Conservation (phyloP, 2,888 invertebrate genomes). For the Dione vanillae region DNA sequence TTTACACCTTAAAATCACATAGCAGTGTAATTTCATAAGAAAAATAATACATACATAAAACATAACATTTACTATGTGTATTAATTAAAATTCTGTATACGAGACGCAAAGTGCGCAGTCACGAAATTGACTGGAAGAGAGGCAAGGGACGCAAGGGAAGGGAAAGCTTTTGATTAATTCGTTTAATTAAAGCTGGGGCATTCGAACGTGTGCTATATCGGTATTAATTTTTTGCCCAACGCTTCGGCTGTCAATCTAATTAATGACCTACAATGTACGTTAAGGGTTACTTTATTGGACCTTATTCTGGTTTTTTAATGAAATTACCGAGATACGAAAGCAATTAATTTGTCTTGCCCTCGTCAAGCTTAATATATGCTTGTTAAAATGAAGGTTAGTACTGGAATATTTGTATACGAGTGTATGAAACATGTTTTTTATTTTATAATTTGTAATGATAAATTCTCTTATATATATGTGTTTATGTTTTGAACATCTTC, state of each 20-base stretch:
- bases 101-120: conserved; percentile 51
- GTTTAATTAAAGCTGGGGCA: conserved; percentile 58
- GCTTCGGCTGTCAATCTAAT: conserved; percentile 50
- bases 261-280: conserved; percentile 46
- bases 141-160: conserved; percentile 13
- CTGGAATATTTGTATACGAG: neutral
- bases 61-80: conserved; percentile 40
- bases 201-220: conserved; percentile 52
- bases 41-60: conserved; percentile 27
- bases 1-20: neutral
- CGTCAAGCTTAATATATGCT: conserved; percentile 18
- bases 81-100: conserved; percentile 52
- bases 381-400: conserved; percentile 22
- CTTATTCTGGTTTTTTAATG: conserved; percentile 39
- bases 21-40: neutral
- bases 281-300: conserved; percentile 39
- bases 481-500: no score
- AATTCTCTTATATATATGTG: no score
- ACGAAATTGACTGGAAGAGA: conserved; percentile 49
- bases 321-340: conserved; percentile 33
- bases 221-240: conserved; percentile 50
- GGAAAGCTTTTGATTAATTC: conserved; percentile 57
- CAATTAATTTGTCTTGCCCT: conserved; percentile 36
- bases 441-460: no score
- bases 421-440: neutral